Evolutionary conservation across 2,888 invertebrate genomes (phyloP).

Genomic region (Caenorhabditis afra): DNA sequence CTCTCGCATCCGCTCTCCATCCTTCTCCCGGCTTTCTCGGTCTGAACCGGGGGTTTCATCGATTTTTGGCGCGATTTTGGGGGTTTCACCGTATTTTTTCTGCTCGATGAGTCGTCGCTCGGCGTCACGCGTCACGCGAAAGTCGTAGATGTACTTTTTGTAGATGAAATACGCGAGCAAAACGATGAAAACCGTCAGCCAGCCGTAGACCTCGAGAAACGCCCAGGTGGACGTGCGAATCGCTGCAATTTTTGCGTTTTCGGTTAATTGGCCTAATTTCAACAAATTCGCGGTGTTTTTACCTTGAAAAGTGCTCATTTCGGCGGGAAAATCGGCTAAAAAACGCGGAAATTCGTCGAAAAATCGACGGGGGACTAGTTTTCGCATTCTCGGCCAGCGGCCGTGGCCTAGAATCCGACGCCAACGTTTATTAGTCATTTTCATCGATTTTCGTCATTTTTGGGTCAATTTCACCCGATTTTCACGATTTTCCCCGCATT

Average conservation of each 20-base stretch:
- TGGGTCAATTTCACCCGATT: neutral
- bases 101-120: slow-evolving; percentile 11
- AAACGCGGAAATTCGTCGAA: neutral
- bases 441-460: neutral
- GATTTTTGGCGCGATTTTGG: neutral
- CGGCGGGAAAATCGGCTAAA: neutral
- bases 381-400: slow-evolving; percentile 13
- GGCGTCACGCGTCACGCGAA: neutral
- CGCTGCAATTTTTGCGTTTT: neutral
- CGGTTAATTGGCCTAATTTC: neutral
- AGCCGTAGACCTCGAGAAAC: slow-evolving; percentile 44
- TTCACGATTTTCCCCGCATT: neutral
- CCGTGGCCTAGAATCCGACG: slow-evolving; percentile 13
- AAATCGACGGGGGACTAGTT: neutral
- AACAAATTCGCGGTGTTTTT: neutral
- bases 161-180: slow-evolving; percentile 23
- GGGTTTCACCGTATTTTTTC: slow-evolving; percentile 32
- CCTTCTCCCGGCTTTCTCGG: slow-evolving; percentile 5
- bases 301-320: slow-evolving; percentile 34
- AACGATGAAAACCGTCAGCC: slow-evolving; percentile 25
- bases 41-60: slow-evolving; percentile 12
- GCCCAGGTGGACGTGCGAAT: slow-evolving; percentile 18
- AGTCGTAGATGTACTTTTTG: slow-evolving; percentile 31
- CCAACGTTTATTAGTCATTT: neutral
- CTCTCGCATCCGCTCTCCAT: slow-evolving; percentile 13